Evolutionary conservation across 2,113 vertebrate genomes (phyloP).

Genomic region (Cinclus mexicanus): DNA sequence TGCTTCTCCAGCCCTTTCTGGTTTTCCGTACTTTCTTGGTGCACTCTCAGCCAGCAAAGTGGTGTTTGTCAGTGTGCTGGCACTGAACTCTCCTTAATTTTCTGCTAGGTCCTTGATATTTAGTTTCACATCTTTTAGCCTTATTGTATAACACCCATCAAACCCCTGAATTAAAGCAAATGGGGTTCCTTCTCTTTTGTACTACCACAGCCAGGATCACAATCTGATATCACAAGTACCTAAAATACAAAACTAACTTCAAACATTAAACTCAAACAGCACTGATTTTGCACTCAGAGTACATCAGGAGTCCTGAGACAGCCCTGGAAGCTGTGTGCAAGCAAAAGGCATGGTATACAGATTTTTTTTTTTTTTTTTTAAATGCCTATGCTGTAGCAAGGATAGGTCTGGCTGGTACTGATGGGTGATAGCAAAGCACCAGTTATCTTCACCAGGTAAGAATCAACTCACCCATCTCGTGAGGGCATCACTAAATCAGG

Average conservation of each 20-base stretch:
- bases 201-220: neutral
- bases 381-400: neutral
- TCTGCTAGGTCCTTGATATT: neutral
- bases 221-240: neutral
- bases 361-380: neutral
- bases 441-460: accelerated
- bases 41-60: neutral
- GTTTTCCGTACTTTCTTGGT: neutral
- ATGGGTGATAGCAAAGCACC: neutral
- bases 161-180: neutral
- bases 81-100: neutral
- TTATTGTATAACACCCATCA: neutral
- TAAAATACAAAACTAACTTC: neutral
- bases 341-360: neutral
- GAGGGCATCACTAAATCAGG: neutral
- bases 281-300: neutral
- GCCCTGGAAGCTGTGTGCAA: neutral
- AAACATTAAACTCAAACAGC: neutral
- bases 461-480: neutral
- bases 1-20: neutral
- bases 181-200: neutral
- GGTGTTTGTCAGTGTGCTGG: neutral
- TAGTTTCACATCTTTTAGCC: neutral
- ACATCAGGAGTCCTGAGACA: neutral
- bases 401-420: neutral